Evolutionary conservation across 2,888 invertebrate species (phyloP).

Genomic region (Doris montereyensis): DNA sequence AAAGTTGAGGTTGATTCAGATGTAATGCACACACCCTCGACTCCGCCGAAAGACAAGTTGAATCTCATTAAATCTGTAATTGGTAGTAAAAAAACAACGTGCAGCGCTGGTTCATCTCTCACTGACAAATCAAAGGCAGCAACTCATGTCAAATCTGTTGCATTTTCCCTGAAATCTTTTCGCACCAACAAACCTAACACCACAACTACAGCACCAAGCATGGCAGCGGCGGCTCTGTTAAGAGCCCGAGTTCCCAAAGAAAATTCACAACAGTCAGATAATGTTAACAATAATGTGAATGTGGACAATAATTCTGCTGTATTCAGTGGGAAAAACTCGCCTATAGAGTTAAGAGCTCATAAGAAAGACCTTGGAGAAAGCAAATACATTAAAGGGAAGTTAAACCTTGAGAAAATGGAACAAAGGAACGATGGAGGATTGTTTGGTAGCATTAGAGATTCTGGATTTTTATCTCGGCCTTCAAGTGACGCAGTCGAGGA

Average conservation of each 20-base stretch:
- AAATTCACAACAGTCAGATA: too few relatives aligned
- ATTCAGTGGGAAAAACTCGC: too few relatives aligned
- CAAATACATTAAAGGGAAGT: conserved; percentile 37
- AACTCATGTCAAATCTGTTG: conserved; percentile 19
- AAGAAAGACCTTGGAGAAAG: conserved; percentile 21
- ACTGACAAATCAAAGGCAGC: conserved; percentile 9
- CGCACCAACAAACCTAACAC: not conserved
- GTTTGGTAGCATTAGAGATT: conserved; percentile 45
- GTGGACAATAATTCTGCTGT: too few relatives aligned
- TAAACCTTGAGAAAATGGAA: conserved; percentile 41
- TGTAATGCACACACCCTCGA: not conserved
- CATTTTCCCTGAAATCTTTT: conserved; percentile 10
- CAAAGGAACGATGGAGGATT: not conserved
- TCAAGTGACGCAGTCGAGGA: conserved; percentile 59
- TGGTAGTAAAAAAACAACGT: conserved; percentile 38
- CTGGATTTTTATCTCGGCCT: conserved; percentile 59
- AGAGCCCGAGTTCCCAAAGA: not conserved
- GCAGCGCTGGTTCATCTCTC: conserved; percentile 34
- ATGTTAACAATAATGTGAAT: too few relatives aligned
- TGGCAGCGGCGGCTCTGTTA: conserved; percentile 21
- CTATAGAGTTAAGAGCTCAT: too few relatives aligned
- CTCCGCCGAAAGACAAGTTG: conserved; percentile 24
- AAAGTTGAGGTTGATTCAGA: not conserved
- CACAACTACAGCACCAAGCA: conserved; percentile 27
- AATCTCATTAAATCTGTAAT: conserved; percentile 41